Evolutionary conservation across 2,113 vertebrate species (phyloP).

Genomic region (Cynocephalus volans): DNA sequence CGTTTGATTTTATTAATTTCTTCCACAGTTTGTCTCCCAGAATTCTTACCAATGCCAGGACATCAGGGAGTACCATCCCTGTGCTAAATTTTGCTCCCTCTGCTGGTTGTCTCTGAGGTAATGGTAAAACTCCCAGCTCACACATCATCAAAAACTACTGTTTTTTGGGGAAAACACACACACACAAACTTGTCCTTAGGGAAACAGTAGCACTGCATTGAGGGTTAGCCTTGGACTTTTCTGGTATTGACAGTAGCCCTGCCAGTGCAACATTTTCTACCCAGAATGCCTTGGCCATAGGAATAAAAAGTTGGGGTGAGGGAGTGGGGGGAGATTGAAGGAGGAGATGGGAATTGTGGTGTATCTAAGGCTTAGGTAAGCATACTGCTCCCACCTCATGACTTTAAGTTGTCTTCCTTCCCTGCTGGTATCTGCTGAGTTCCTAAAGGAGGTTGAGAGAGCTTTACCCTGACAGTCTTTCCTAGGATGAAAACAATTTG

Average conservation of each 20-base stretch:
- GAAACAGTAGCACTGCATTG: background rate
- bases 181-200: background rate
- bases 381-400: background rate
- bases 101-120: constrained; percentile 81
- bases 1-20: constrained; percentile 78
- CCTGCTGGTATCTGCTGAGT: background rate
- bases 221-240: background rate
- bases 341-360: background rate
- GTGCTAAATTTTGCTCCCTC: constrained; percentile 80
- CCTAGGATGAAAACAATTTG: background rate
- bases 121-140: constrained; percentile 27
- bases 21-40: constrained; percentile 55
- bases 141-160: background rate
- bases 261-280: background rate
- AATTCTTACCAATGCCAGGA: constrained; percentile 63
- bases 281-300: background rate
- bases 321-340: background rate
- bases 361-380: background rate
- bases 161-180: constrained; percentile 6
- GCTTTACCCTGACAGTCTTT: background rate
- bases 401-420: background rate
- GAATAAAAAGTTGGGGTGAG: background rate
- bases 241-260: background rate
- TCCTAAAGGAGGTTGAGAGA: background rate
- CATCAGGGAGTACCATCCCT: background rate